A percentile compares a stretch with the other conserved stretches of the same genome.
Conservation (phyloP, 2,113 vertebrate genomes). For the Mobula hypostoma region DNA sequence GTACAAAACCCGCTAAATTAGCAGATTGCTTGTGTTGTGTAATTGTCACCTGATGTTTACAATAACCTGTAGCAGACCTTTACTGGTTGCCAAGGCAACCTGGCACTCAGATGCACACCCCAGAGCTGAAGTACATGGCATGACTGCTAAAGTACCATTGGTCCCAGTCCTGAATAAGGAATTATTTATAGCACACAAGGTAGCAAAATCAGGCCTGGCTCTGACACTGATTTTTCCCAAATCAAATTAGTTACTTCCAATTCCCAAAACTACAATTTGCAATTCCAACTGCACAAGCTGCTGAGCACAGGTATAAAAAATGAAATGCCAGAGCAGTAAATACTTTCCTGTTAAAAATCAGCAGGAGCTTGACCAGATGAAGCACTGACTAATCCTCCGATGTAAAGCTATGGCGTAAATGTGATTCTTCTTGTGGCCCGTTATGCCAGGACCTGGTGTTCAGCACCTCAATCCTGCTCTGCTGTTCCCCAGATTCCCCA, state of each 20-base stretch:
- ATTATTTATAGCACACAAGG: background rate
- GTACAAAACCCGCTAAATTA: background rate
- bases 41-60: slow-evolving; percentile 10
- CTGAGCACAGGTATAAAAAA: background rate
- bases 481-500: no score
- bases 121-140: background rate
- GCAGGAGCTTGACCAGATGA: background rate
- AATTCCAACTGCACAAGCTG: background rate
- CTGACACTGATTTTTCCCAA: no score
- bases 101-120: background rate
- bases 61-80: slow-evolving; percentile 29
- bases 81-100: slow-evolving; percentile 29
- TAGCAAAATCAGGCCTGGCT: background rate
- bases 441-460: no score
- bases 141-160: background rate
- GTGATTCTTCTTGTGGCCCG: no score
- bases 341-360: background rate
- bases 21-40: background rate
- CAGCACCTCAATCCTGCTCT: no score
- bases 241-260: background rate
- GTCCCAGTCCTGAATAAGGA: background rate
- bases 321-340: background rate
- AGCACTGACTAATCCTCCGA: background rate
- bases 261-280: background rate
- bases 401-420: background rate